Evolutionary conservation across 2,888 invertebrate species (phyloP).

Genomic region (Deilephila elpenor): DNA sequence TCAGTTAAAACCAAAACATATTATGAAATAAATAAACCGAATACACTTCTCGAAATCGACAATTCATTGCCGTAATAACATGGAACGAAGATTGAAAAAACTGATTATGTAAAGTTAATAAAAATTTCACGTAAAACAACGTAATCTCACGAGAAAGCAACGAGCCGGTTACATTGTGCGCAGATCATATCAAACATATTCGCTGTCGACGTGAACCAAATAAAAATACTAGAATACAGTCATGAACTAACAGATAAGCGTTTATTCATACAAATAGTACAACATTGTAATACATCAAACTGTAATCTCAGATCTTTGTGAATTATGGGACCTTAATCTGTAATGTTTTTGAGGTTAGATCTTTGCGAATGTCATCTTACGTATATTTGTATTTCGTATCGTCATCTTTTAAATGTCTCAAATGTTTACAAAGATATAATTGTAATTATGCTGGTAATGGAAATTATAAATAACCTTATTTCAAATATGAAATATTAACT

Average conservation of each 20-base stretch:
- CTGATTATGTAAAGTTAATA: constrained; percentile 45
- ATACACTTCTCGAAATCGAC: constrained; percentile 7
- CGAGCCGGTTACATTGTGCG: constrained; percentile 30
- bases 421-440: no score
- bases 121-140: constrained; percentile 50
- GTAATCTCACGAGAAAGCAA: constrained; percentile 52
- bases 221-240: constrained; percentile 36
- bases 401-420: neutral
- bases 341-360: neutral
- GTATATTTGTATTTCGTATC: neutral
- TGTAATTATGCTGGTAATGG: neutral
- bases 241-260: neutral
- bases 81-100: constrained; percentile 32
- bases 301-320: neutral
- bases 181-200: constrained; percentile 36
- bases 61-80: constrained; percentile 5
- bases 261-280: neutral
- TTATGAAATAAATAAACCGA: constrained; percentile 1
- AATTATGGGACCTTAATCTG: neutral
- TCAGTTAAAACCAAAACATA: neutral
- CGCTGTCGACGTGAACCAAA: constrained; percentile 39
- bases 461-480: neutral
- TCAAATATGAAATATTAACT: no score
- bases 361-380: neutral
- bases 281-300: neutral